Evolutionary conservation across 2,113 vertebrate genomes (phyloP).

Genomic region (Paradoxurus hermaphroditus): DNA sequence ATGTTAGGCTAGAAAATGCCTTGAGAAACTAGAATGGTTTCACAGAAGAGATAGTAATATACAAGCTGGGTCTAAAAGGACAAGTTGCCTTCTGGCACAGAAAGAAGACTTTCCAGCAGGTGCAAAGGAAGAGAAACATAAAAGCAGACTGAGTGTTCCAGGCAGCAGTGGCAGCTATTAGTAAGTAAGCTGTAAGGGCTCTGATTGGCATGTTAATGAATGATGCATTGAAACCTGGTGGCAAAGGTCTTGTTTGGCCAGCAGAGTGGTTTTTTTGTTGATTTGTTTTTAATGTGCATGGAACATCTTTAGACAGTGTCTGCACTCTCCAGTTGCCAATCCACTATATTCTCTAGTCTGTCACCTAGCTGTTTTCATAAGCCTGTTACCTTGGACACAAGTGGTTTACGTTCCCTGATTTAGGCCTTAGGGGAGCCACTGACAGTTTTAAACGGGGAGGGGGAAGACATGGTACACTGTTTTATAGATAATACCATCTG

Average conservation of each 20-base stretch:
- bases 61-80: background rate
- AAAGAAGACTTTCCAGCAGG: background rate
- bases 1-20: background rate
- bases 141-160: background rate
- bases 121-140: constrained; percentile 19
- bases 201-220: background rate
- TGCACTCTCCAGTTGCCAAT: background rate
- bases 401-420: background rate
- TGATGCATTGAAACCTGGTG: background rate
- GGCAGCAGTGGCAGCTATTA: background rate
- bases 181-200: background rate
- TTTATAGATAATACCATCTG: background rate
- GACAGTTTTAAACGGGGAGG: background rate
- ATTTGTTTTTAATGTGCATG: background rate
- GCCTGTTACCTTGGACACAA: background rate
- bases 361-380: constrained; percentile 7
- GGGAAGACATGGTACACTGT: background rate
- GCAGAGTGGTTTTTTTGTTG: background rate
- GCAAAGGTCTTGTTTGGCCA: background rate
- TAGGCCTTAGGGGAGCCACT: background rate
- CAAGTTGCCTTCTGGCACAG: constrained; percentile 14
- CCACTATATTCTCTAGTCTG: background rate
- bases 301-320: background rate
- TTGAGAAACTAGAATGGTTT: constrained; percentile 1
- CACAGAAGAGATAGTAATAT: background rate